These are phyloP conservation scores for Folsomia candida DNA, from an alignment of 2,888 invertebrate species.

Conservation along the genomic window DNA sequence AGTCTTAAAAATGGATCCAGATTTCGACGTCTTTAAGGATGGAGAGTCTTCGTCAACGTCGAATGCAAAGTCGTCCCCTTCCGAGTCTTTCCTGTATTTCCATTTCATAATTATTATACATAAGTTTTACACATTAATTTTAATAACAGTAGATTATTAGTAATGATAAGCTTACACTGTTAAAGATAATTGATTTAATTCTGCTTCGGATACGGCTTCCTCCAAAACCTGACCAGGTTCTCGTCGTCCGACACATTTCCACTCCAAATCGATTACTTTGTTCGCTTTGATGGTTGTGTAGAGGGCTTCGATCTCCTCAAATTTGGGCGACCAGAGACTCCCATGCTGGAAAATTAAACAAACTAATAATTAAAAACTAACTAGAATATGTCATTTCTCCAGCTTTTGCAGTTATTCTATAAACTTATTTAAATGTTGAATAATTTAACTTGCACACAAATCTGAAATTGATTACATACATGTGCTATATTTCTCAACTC, in stretches of 20 bases:
- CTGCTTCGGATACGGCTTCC: conserved; percentile 35
- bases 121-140: neutral
- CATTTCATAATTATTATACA: neutral
- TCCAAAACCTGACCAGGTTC: conserved; percentile 51
- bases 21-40: conserved; percentile 64
- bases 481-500: too few relatives aligned
- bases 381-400: too few relatives aligned
- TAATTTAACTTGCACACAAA: too few relatives aligned
- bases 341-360: conserved; percentile 23
- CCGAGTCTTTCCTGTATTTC: conserved; percentile 46
- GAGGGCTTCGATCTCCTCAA: conserved; percentile 68
- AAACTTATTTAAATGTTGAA: too few relatives aligned
- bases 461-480: too few relatives aligned
- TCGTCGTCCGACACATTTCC: conserved; percentile 54
- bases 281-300: conserved; percentile 68
- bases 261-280: conserved; percentile 52
- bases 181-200: conserved; percentile 29
- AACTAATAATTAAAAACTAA: neutral
- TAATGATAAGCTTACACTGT: conserved; percentile 18
- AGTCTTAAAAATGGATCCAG: conserved; percentile 64
- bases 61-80: conserved; percentile 75
- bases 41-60: conserved; percentile 73
- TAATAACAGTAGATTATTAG: neutral
- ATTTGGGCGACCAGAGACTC: conserved; percentile 57
- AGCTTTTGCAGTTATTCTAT: too few relatives aligned